Percentiles rank a stretch among this genome's conserved stretches.
phyloP scores from a whole-genome alignment of 2,113 vertebrate species.

The Catagonus wagneri region DNA sequence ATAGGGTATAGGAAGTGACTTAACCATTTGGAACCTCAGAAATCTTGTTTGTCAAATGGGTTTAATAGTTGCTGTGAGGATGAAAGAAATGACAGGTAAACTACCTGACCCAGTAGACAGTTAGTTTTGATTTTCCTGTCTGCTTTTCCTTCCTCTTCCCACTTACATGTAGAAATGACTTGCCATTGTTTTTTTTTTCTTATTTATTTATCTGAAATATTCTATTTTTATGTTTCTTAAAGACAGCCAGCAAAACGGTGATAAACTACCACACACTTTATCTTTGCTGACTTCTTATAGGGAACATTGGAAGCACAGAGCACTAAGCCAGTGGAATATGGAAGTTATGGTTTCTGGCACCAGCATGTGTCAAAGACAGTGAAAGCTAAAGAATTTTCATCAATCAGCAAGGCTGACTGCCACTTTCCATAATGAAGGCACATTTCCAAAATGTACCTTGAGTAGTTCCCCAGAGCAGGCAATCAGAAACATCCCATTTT shows the following conservation, averaged over 20 bases:
- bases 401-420: neutral
- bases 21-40: neutral
- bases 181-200: neutral
- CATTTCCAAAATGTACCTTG: neutral
- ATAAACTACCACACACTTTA: neutral
- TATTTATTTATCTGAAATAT: neutral
- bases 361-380: neutral
- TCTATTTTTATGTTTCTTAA: neutral
- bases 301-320: neutral
- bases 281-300: neutral
- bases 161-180: neutral
- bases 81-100: neutral
- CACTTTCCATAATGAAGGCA: slow-evolving; percentile 20
- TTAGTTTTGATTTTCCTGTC: neutral
- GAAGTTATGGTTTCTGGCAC: neutral
- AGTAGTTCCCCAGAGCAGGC: neutral
- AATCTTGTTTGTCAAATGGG: neutral
- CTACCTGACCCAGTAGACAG: neutral
- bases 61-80: neutral
- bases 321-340: neutral
- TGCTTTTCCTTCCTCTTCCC: neutral
- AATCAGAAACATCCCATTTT: slow-evolving; percentile 27
- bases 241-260: neutral
- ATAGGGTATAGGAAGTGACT: neutral
- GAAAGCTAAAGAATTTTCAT: neutral